These are phyloP conservation scores for Peromyscus melanophrys DNA, from an alignment of 2,797 vertebrate genomes.

Conservation along the genomic window DNA sequence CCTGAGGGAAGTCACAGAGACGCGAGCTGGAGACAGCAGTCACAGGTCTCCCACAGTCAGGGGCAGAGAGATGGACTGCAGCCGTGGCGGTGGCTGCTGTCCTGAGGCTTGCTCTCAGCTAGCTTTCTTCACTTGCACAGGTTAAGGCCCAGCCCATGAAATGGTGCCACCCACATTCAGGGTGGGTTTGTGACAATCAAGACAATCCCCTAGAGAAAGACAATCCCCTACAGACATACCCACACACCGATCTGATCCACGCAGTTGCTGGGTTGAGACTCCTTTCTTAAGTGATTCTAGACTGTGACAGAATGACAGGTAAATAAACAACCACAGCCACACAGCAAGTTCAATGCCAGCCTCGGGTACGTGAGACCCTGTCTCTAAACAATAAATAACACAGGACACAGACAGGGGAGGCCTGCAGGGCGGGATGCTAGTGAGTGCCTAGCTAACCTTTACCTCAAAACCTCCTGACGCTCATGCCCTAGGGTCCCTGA, in stretches of 20 bases:
- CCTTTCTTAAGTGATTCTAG: not conserved
- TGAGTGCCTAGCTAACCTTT: not conserved
- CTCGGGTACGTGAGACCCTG: not conserved
- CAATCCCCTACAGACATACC: not conserved
- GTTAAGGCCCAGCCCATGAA: not conserved
- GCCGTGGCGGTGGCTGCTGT: not conserved
- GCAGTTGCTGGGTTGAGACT: not conserved
- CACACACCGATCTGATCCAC: not conserved
- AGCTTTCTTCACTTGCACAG: not conserved
- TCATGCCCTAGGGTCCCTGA: not conserved
- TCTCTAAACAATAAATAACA: not conserved
- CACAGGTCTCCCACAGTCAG: not conserved
- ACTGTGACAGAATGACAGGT: not conserved
- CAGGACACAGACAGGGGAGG: not conserved
- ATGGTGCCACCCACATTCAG: not conserved
- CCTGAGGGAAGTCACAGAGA: not conserved
- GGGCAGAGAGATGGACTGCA: not conserved
- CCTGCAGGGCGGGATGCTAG: fast-evolving
- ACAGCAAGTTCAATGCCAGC: not conserved
- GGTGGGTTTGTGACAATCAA: not conserved
- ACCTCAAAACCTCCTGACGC: not conserved
- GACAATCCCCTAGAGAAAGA: not conserved
- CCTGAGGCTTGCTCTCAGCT: not conserved
- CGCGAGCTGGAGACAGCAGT: not conserved
- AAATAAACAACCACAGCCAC: not conserved